Base-by-base conservation (phyloP, 2,888 invertebrate genomes). In the Orchestes rusci region DNA sequence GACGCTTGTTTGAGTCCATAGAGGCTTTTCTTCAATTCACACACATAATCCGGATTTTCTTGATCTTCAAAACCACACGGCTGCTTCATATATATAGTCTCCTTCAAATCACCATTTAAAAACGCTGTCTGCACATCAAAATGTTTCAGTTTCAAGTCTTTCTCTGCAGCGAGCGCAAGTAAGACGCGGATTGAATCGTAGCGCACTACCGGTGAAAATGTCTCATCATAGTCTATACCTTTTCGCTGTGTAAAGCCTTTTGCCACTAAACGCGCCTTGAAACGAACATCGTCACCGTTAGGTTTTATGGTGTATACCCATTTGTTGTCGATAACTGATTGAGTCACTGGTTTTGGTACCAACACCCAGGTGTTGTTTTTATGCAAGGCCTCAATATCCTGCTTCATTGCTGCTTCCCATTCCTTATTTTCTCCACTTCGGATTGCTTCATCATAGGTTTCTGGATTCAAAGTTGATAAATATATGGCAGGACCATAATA, bases 51-150 rank as follows among this genome's bases (percentile, higher is more conserved):
- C 7, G 13, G 12, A 3, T 33, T 32, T 13, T 44, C 33, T 29
- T 34, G 15, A 17, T 34, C 16, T 17, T 42, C 33, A 31, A 39
- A 46, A 15, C 46, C 43, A 16, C 3, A 15, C 23, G 45, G 39
- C 16, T 45, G 45, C 12, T 36, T 48, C 48, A 48, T 51, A 36
- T 41, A 48, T 5, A 51, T 32, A 34, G 8, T 17, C 29, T 48
- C 51, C 12, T 7, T 33, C 31, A 43, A 35, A 8, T 49, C 45
- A 13, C 44, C 48, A 35, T 48, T 39, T 4, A 43, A 17, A 33
- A 46, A 46, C 2, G 32, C 46, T n/a, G 44, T 45, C 31, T 40
- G 10, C 2, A 48, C 48, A 37, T 48, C 48, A 31, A 48, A 48
- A 16, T 29, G n/a, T 3, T n/a, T 3, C 3, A 19, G 29, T 37